Evolutionary conservation across 2,113 vertebrate species (phyloP).

Genomic region (Zingel zingel): DNA sequence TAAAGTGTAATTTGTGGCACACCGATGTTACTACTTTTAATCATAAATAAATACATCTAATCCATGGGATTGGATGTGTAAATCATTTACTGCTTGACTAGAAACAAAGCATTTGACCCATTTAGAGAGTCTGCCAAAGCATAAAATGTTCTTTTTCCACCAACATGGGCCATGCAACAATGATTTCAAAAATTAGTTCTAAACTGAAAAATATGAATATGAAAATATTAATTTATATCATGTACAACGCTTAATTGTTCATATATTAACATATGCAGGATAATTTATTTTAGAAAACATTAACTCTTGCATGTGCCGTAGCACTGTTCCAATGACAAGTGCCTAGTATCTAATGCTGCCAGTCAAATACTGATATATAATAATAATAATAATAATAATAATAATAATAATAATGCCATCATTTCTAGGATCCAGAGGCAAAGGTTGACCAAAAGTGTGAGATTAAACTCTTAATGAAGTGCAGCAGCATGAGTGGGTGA

Average conservation of each 20-base stretch:
- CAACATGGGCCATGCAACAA: not conserved
- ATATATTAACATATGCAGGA: not conserved
- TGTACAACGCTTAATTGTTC: not conserved
- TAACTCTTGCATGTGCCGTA: not conserved
- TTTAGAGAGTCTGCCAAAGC: not conserved
- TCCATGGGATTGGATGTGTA: slow-evolving; percentile 15
- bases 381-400: too few relatives aligned
- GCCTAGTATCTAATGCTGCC: not conserved
- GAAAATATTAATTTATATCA: not conserved
- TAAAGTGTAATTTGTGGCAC: slow-evolving; percentile 39
- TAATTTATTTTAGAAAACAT: not conserved
- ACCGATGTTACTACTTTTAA: slow-evolving; percentile 9
- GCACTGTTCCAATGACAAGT: not conserved
- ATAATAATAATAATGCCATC: not conserved
- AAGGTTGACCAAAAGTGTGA: slow-evolving; percentile 1
- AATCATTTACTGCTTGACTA: slow-evolving; percentile 9
- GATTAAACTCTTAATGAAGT: slow-evolving; percentile 37
- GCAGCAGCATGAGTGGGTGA: not conserved
- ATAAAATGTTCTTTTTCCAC: not conserved
- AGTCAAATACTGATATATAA: not conserved
- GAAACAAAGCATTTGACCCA: not conserved
- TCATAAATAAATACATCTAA: slow-evolving; percentile 30
- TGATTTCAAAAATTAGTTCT: not conserved
- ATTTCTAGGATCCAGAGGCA: not conserved
- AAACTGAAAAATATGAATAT: not conserved